Conservation (phyloP, 2,888 invertebrate species). For the Tetheella fluctuosa region DNA sequence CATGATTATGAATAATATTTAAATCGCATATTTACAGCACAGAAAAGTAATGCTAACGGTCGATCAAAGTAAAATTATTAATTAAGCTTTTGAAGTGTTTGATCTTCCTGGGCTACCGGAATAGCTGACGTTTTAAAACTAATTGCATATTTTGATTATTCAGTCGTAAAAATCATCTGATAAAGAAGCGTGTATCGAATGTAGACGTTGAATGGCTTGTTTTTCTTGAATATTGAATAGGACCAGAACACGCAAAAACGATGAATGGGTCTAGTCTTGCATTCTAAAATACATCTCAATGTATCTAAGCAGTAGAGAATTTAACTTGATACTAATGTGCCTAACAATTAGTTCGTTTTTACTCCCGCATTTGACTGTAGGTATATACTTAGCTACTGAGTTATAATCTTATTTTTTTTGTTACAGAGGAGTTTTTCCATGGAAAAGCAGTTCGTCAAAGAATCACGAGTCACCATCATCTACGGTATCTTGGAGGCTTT, state of each 20-base stretch:
- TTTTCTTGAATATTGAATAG: neutral
- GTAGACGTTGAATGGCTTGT: neutral
- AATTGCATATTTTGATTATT: neutral
- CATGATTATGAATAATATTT: no score
- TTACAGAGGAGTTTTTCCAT: constrained; percentile 83
- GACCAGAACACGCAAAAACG: neutral
- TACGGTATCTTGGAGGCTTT: constrained; percentile 66
- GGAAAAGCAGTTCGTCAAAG: constrained; percentile 73
- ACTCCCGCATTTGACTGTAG: neutral
- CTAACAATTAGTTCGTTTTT: neutral
- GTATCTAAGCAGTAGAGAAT: neutral
- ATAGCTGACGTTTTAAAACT: neutral
- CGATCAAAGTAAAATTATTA: neutral
- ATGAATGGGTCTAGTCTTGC: neutral
- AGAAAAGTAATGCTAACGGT: neutral
- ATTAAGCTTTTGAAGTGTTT: neutral
- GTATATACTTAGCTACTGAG: neutral
- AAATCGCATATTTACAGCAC: no score
- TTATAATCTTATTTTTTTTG: constrained; percentile 36
- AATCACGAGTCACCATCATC: constrained; percentile 51
- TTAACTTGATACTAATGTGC: neutral
- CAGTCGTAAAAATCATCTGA: no score
- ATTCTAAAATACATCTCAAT: neutral
- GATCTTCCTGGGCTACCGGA: neutral
- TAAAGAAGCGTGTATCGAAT: neutral